Evolutionary conservation across 1,140 invertebrate species (phyloP), one percentile per base, ranked within the genome.

Genomic region (Psix sp.): DNA sequence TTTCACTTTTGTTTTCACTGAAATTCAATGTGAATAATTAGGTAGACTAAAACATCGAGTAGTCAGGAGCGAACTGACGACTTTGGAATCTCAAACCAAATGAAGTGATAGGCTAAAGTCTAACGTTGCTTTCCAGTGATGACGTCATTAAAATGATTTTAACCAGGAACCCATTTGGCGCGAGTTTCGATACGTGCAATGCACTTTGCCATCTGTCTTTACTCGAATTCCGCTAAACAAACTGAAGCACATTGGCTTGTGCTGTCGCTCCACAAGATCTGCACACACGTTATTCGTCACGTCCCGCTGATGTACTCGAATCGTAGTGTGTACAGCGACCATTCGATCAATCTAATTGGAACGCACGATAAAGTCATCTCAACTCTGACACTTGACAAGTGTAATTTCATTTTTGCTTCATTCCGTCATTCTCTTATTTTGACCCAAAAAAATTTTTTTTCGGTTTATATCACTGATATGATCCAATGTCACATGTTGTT

Each of bases 261-360:
- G 4, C 42, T 48, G 66, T 51, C 45, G 29, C 52, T 68, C 31
- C 17, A 16, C 26, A 20, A 71, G 63, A 71, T 62, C 51, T 31
- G 26, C 57, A 16, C 46, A 45, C 39, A 52, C 65, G 48, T 70
- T 48, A 48, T 49, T 48, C 26, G 40, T 70, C 66, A 57, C 57
- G 51, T 59, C 31, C 11, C 26, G 36, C 2, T 21, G 56, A 56
- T 35, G 52, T 39, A 45, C 56, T 49, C 49, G 67, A 56, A 49
- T 42, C 51, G 15, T 35, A 16, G 7, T 20, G 35, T 49, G 57
- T 20, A 40, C 51, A 51, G 36, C 31, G 52, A 38, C 45, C 29
- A 40, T 59, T 72, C 68, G 68, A 72, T 65, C 60, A 72, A 72
- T 72, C 46, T 59, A 72, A 72, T 72, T 72, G 67, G 59, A 17